Percentiles rank a stretch among this genome's conserved stretches.
Evolutionary conservation across 92 coral and sea anemone species (phyloP).

Genomic region (Palythoa grandis): DNA sequence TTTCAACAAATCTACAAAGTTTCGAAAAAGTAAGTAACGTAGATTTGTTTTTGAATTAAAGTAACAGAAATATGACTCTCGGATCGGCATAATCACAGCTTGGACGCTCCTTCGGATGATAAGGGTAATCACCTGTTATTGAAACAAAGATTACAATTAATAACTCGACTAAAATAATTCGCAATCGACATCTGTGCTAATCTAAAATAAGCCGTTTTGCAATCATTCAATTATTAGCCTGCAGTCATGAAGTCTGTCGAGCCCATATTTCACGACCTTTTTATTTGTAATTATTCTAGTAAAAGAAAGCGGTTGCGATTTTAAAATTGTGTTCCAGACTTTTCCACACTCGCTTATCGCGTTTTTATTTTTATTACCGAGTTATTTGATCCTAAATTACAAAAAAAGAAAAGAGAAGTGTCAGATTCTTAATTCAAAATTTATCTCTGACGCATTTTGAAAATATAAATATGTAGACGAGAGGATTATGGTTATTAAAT

Average conservation of each 20-base stretch:
- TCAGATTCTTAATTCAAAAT: neutral
- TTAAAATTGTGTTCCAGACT: neutral
- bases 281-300: neutral
- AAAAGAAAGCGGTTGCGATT: slow-evolving; percentile 13
- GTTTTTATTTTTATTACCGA: neutral
- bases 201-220: neutral
- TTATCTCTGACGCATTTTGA: neutral
- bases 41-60: neutral
- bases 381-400: neutral
- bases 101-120: slow-evolving; percentile 5
- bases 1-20: neutral
- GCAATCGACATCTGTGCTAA: slow-evolving; percentile 1
- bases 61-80: neutral
- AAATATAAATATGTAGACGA: neutral
- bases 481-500: too few species aligned
- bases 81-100: neutral
- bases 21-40: too few species aligned
- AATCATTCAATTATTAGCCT: neutral
- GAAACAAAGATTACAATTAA: neutral
- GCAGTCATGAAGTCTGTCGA: slow-evolving; percentile 17
- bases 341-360: neutral
- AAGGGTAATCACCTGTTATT: neutral
- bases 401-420: neutral
- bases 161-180: neutral
- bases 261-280: neutral